Percentiles rank a stretch among this genome's conserved stretches.
Evolutionary conservation across 2,888 invertebrate species (phyloP).

Genomic region (Meiosimyza decipiens): DNA sequence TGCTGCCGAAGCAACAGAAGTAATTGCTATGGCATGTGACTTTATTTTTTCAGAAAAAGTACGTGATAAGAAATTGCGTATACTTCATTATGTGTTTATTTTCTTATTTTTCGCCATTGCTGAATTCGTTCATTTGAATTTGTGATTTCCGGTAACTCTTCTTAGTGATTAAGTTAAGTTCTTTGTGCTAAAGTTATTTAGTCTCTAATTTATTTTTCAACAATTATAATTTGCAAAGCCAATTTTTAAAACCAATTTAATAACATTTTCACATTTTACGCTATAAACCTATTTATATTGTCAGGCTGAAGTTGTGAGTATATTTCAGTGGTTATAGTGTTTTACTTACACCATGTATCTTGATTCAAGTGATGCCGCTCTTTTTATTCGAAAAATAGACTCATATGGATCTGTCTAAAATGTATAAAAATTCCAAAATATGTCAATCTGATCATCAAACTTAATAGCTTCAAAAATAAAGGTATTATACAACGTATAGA

Average conservation of each 20-base stretch:
- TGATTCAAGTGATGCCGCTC: too few species aligned
- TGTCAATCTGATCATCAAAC: not conserved
- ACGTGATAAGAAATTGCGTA: constrained; percentile 56
- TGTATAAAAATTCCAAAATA: too few species aligned
- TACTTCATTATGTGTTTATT: constrained; percentile 13
- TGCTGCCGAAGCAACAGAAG: not conserved
- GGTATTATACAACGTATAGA: too few species aligned
- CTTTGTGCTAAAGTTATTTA: not conserved
- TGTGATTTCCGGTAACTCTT: constrained; percentile 30
- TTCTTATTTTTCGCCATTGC: constrained; percentile 9
- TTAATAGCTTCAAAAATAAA: too few species aligned
- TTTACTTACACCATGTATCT: too few species aligned
- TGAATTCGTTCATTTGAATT: not conserved
- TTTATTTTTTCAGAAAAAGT: constrained; percentile 37
- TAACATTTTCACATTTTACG: too few species aligned
- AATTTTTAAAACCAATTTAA: too few species aligned
- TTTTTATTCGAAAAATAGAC: too few species aligned
- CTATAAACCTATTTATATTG: not conserved
- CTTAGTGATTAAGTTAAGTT: not conserved
- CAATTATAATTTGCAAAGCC: too few species aligned
- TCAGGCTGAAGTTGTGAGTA: too few species aligned
- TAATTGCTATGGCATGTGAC: constrained; percentile 34
- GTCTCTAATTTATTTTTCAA: not conserved
- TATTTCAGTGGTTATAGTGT: too few species aligned
- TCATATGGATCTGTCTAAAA: too few species aligned